Evolutionary conservation across 2,888 invertebrate genomes (phyloP).

Genomic region (Fabriciana adippe): DNA sequence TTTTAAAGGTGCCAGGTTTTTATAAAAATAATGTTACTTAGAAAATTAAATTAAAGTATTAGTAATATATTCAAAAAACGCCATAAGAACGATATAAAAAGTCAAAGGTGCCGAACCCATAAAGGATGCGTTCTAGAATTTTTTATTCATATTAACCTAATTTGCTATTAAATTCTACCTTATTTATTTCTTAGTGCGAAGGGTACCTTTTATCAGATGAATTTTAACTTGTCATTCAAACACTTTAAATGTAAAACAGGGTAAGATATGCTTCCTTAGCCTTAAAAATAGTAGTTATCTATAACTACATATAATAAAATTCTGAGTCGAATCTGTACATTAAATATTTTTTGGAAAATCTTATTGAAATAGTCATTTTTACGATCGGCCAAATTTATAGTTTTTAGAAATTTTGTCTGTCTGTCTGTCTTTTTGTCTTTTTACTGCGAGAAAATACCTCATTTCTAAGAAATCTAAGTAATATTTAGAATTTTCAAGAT

Average conservation of each 20-base stretch:
- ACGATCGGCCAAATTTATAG: too few species aligned
- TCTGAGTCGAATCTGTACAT: too few species aligned
- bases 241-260: slow-evolving; percentile 68
- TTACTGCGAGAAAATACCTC: too few species aligned
- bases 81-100: slow-evolving; percentile 48
- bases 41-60: background rate
- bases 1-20: too few species aligned
- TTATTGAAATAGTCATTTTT: too few species aligned
- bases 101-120: slow-evolving; percentile 44
- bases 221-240: slow-evolving; percentile 70
- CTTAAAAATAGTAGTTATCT: background rate
- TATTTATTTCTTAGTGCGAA: slow-evolving; percentile 59
- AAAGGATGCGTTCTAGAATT: slow-evolving; percentile 43
- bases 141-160: slow-evolving; percentile 56
- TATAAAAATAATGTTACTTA: background rate
- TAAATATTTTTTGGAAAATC: too few species aligned
- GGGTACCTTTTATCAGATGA: slow-evolving; percentile 71
- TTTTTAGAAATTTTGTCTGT: too few species aligned
- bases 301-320: too few species aligned
- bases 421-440: too few species aligned
- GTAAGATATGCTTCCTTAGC: slow-evolving; percentile 35
- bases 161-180: slow-evolving; percentile 79
- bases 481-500: slow-evolving; percentile 9
- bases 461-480: background rate
- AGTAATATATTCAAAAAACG: background rate